Base-by-base conservation (phyloP, 1,140 invertebrate species). In the Lepidurus apus region DNA sequence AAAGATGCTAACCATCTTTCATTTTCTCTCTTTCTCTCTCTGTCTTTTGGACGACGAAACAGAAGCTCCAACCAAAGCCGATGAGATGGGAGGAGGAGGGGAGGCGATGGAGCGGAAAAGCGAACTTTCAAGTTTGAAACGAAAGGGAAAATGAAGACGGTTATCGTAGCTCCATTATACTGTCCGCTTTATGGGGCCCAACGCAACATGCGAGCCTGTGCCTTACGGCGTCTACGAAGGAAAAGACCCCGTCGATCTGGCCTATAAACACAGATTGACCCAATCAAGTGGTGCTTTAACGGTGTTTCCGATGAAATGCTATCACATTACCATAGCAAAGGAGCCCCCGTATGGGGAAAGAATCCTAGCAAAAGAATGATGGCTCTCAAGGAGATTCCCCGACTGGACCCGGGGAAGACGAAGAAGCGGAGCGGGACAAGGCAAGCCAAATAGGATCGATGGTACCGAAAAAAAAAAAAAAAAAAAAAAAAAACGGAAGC, bases 191-290 rank as follows among this genome's bases (percentile, higher is more conserved):
- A 65, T 65, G 53, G 53, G 53, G 6, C 53, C 53, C 3, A 65
- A 65, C 53, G 53, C 13, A 65, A 65, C 53, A 65, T 21, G 53
- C 53, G 53, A 65, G 53, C 53, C 13, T 65, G 53, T 65, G 21
- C 53, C 53, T 21, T 65, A n/a, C 7, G 17, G 53, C 17, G 53
- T 21, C 17, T 65, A 65, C 21, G 53, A n/a, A 17, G 53, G 53
- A 4, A 47, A 17, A 65, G 53, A 65, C 53, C 53, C 21, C 53
- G 21, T 65, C 53, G 53, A 13, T 65, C 21, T 65, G 17, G 53
- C 17, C 53, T 65, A 65, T 65, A 65, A 65, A 65, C 53, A 65
- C 53, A 65, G 53, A 65, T 65, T 65, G 53, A 65, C 53, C 53
- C 53, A 65, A 65, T 65, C 53, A 21, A 17, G 53, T 65, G 53